Evolutionary conservation across 2,888 invertebrate genomes (phyloP).

Genomic region (Drosophila ustulata): DNA sequence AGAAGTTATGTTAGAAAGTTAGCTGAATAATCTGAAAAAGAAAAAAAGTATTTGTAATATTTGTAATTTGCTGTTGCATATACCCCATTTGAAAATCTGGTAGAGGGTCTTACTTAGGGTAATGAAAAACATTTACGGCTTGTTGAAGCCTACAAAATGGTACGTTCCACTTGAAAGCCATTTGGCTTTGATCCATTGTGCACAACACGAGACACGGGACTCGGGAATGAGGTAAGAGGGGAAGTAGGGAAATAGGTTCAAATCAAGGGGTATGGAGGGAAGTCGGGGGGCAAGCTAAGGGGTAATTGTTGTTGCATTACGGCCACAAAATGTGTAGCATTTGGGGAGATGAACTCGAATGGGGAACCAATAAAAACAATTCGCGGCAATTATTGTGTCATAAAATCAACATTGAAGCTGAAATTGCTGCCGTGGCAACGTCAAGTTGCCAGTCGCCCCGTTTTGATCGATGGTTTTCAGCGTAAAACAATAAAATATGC

Average conservation of each 20-base stretch:
- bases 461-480: slow-evolving; percentile 71
- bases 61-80: neutral
- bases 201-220: too few species aligned
- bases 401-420: slow-evolving; percentile 71
- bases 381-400: slow-evolving; percentile 78
- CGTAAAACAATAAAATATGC: slow-evolving; percentile 76
- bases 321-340: slow-evolving; percentile 37
- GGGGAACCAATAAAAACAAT: slow-evolving; percentile 69
- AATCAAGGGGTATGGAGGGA: neutral
- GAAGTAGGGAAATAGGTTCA: neutral
- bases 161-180: slow-evolving; percentile 30
- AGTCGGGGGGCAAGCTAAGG: slow-evolving; percentile 40
- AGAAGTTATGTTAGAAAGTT: too few species aligned
- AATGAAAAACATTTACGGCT: slow-evolving; percentile 26
- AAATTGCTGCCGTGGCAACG: slow-evolving; percentile 1
- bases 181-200: slow-evolving; percentile 28
- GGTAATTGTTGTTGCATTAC: slow-evolving; percentile 21
- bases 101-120: slow-evolving; percentile 3
- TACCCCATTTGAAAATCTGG: neutral
- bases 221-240: neutral
- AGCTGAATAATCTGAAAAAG: too few species aligned
- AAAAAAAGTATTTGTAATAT: neutral
- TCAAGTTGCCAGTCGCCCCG: neutral
- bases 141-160: slow-evolving; percentile 30
- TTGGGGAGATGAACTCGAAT: slow-evolving; percentile 21